These are phyloP conservation scores for Poecilia wingei DNA, from an alignment of 2,797 vertebrate genomes.

Conservation along the genomic window DNA sequence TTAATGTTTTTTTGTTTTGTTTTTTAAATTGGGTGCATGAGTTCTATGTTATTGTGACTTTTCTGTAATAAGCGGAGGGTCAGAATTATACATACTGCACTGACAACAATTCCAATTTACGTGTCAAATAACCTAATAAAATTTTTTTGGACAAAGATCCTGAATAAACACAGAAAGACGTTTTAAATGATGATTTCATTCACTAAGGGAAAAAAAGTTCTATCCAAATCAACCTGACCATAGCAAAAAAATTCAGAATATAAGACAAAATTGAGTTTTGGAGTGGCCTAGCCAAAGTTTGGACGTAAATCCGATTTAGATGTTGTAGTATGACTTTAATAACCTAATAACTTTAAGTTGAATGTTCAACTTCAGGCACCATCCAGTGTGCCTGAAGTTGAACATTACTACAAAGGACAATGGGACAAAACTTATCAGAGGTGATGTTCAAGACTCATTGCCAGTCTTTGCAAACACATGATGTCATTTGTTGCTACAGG, in stretches of 20 bases:
- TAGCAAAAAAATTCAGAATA: neutral
- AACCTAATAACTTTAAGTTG: neutral
- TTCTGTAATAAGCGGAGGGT: neutral
- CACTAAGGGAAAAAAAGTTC: neutral
- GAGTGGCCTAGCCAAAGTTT: neutral
- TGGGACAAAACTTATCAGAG: neutral
- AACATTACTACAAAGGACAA: neutral
- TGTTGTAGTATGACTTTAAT: neutral
- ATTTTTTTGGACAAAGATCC: neutral
- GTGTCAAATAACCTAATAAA: neutral
- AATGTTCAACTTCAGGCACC: neutral
- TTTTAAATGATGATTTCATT: neutral
- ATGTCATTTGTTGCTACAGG: neutral
- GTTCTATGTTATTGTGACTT: neutral
- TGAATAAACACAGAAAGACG: neutral
- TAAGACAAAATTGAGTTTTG: neutral
- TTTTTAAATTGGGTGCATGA: neutral
- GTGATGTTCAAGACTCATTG: neutral
- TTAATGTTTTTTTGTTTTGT: neutral
- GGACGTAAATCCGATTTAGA: neutral
- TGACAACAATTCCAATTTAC: neutral
- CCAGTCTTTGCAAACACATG: neutral
- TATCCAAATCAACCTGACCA: neutral
- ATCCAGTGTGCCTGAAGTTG: neutral
- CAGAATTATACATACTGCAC: neutral